These are phyloP conservation scores for Drosophila eugracilis DNA, from an alignment of 1,140 invertebrate genomes.

Conservation along the genomic window DNA sequence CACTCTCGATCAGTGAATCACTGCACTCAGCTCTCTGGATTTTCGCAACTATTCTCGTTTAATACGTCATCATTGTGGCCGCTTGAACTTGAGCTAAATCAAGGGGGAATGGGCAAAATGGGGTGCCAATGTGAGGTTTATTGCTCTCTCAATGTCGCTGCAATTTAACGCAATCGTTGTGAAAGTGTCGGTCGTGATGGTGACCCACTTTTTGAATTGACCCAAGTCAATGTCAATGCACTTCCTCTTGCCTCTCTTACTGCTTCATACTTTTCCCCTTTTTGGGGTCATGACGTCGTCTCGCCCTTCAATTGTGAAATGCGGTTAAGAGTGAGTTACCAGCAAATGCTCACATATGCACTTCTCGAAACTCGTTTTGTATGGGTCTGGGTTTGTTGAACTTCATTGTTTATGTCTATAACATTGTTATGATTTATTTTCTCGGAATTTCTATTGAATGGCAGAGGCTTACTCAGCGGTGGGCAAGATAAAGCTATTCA, in stretches of 20 bases:
- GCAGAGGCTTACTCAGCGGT: background rate
- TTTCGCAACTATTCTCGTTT: slow-evolving; percentile 40
- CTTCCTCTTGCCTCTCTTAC: slow-evolving; percentile 10
- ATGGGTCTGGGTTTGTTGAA: slow-evolving; percentile 55
- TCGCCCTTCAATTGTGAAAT: slow-evolving; percentile 48
- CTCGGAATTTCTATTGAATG: slow-evolving; percentile 2
- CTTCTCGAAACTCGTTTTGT: slow-evolving; percentile 57
- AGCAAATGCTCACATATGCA: slow-evolving; percentile 28
- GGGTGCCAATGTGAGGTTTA: background rate
- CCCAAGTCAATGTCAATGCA: slow-evolving; percentile 50
- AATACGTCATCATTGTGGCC: slow-evolving; percentile 35
- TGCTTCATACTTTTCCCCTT: background rate
- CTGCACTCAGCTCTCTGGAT: slow-evolving; percentile 31
- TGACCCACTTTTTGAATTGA: slow-evolving; percentile 43
- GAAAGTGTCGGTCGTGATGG: slow-evolving; percentile 40
- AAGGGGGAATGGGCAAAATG: background rate
- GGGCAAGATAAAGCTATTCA: background rate
- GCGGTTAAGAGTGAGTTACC: slow-evolving; percentile 5
- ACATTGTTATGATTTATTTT: slow-evolving; percentile 23
- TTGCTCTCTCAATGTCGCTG: slow-evolving; percentile 35
- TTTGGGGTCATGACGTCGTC: slow-evolving; percentile 17
- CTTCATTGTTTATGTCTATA: slow-evolving; percentile 12
- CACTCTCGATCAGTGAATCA: slow-evolving; percentile 46
- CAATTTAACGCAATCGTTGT: slow-evolving; percentile 47
- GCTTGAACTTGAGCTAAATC: slow-evolving; percentile 28